Evolutionary conservation across 2,113 vertebrate genomes (phyloP), one percentile per base, ranked within the genome.

Genomic region (Epinephelus cyanopodus): DNA sequence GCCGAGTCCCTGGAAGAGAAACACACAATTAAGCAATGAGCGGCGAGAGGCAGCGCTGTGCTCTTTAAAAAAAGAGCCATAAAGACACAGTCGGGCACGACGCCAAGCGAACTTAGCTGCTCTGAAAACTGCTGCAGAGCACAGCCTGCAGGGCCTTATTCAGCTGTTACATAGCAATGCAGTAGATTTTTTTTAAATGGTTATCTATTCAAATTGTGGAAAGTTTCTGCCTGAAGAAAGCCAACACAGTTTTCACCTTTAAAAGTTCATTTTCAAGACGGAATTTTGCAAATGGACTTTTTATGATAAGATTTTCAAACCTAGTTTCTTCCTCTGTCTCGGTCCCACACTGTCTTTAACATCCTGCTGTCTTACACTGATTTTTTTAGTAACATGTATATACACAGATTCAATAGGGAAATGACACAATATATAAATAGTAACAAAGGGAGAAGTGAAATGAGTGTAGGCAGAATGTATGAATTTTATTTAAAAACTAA

Each of bases 1-100:
- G 98, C 98, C 0, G 98, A 99, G 95, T 99, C 98, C 94, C 98
- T 99, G 89, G 19, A 81, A 86, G 18, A 71, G 18, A 81, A 57
- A 78, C 23, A 63, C 68, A 74, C 60, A 81, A 73, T 76, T 50
- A 60, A 76, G 63, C 54, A 66, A 76, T 75, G 58, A 86, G 72
- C 10, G 4, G 8, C 7, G 42, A 67, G 61, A 69, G 53, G 74
- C 64, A 58, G 56, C 10, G 8, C 18, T 57, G 52, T n/a, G 48
- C 39, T 27, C 69, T 57, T 60, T 12, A 56, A 63, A 53, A 25
- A 63, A 21, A 61, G 9, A 56, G 66, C 42, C 37, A 48, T 66
- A 68, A 65, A 62, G 65, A 63, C 2, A 52, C 45, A 11, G 74
- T 4, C 12, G 52, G 89, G 74, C 65, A 15, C 2, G 3, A 7